Conservation (phyloP, 2,888 invertebrate species). For the Uropetala carovei region DNA sequence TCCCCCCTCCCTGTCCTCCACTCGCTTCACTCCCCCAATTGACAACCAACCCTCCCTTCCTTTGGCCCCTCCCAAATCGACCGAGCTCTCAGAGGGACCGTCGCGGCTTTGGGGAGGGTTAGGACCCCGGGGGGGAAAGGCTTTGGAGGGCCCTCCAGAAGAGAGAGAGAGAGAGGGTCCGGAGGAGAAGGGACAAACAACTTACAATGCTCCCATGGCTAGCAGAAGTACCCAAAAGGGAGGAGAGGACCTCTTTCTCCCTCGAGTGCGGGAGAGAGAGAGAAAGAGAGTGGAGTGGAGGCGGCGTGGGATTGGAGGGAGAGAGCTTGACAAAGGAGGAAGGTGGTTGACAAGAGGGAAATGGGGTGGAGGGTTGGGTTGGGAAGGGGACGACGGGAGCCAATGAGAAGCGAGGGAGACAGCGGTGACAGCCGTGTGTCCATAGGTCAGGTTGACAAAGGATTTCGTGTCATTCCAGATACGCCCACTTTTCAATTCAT, state of each 20-base stretch:
- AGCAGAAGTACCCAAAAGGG: neutral
- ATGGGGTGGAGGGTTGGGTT: neutral
- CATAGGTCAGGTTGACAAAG: conserved; percentile 26
- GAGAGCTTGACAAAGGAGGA: neutral
- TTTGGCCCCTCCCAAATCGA: neutral
- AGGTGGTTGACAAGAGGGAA: neutral
- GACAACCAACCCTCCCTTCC: neutral
- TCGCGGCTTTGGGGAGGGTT: no score
- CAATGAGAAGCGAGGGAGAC: neutral
- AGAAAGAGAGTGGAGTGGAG: neutral
- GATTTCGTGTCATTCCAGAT: neutral
- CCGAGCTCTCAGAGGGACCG: no score
- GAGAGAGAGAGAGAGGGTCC: neutral
- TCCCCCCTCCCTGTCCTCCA: neutral
- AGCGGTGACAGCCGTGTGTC: neutral
- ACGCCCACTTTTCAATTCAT: neutral
- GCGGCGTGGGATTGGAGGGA: neutral
- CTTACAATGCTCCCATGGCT: neutral
- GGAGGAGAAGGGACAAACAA: conserved; percentile 1
- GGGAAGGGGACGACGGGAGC: neutral
- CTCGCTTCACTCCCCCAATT: neutral
- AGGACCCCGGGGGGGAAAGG: conserved; percentile 8
- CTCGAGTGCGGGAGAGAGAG: neutral
- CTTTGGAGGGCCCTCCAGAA: neutral
- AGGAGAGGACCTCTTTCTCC: neutral